Conservation (phyloP, 2,113 vertebrate species). For the Carlito syrichta region DNA sequence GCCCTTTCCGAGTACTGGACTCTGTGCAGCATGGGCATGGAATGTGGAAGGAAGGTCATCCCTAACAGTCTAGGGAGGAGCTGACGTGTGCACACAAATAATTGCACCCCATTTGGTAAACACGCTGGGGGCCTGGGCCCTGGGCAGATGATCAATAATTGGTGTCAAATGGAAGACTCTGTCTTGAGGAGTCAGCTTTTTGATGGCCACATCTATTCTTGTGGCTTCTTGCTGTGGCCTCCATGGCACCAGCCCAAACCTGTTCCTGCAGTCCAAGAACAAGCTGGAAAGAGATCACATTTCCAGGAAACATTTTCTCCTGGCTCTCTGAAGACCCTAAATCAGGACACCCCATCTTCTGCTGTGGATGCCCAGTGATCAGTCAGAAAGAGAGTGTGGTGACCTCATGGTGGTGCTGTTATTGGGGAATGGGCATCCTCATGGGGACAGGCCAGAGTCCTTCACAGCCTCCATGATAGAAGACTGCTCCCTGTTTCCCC, state of each 20-base stretch:
- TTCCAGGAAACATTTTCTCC: neutral
- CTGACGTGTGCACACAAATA: too few species aligned
- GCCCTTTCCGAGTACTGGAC: accelerated
- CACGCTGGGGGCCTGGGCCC: neutral
- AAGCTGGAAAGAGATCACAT: too few species aligned
- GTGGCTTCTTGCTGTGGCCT: neutral
- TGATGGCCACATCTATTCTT: neutral
- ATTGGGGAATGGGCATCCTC: accelerated
- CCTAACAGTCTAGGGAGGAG: neutral
- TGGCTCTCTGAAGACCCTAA: neutral
- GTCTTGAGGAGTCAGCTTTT: neutral
- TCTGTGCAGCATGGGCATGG: accelerated
- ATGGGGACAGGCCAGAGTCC: accelerated
- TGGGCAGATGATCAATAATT: accelerated
- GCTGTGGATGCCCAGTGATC: neutral
- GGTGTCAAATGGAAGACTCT: too few species aligned
- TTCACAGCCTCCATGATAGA: accelerated
- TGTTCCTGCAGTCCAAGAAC: too few species aligned
- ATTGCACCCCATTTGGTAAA: neutral
- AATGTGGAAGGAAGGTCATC: too few species aligned
- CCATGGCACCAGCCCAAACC: neutral
- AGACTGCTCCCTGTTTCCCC: accelerated
- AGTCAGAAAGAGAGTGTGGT: neutral
- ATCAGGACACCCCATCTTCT: neutral
- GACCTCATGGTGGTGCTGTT: too few species aligned